Conservation (phyloP, 2,797 vertebrate species). For the Gobio occitaniae region DNA sequence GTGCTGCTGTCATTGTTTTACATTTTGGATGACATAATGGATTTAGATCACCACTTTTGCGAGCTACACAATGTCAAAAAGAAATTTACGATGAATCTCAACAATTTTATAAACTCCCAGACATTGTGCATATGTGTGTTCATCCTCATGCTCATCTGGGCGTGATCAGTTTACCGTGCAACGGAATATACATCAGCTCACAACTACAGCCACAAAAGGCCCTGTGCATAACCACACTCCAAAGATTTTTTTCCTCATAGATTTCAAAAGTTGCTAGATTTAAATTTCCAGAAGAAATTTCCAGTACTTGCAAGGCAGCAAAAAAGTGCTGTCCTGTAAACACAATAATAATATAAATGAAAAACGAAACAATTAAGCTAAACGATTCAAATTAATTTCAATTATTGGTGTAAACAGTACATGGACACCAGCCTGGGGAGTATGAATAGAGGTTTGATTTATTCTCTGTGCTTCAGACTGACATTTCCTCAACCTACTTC, state of each 20-base stretch:
- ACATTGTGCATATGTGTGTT: neutral
- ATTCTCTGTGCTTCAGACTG: conserved; percentile 41
- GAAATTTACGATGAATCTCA: conserved; percentile 52
- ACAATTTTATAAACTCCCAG: conserved; percentile 27
- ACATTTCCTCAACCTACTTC: conserved; percentile 54
- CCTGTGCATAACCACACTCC: conserved; percentile 32
- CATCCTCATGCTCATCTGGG: neutral
- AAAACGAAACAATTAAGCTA: neutral
- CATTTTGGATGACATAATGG: conserved; percentile 37
- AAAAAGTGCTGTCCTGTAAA: neutral
- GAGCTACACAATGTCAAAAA: conserved; percentile 9
- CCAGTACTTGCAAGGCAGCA: neutral
- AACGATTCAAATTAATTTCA: neutral
- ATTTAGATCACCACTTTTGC: conserved; percentile 24
- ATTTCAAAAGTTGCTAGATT: neutral
- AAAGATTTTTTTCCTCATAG: neutral
- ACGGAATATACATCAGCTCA: conserved; percentile 15
- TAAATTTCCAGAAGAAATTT: too few relatives aligned
- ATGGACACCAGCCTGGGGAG: conserved; percentile 39
- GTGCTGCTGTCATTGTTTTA: conserved; percentile 32
- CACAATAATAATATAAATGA: neutral
- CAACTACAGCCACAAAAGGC: neutral
- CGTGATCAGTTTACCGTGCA: neutral
- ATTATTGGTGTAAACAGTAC: conserved; percentile 28
- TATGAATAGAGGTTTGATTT: conserved; percentile 38